Evolutionary conservation across 1,140 invertebrate genomes (phyloP).

Genomic region (Achatina immaculata): DNA sequence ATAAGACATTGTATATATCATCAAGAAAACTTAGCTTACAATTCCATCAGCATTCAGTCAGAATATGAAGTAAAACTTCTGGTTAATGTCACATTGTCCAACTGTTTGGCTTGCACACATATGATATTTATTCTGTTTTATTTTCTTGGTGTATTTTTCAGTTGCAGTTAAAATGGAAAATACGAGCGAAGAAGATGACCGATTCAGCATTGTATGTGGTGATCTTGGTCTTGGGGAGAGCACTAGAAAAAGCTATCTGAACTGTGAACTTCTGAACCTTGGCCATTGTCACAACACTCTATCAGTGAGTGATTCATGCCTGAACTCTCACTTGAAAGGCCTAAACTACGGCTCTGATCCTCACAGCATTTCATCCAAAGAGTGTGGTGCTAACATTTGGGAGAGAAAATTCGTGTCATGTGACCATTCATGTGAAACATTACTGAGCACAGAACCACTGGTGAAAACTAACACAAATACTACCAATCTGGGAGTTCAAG

Average conservation of each 20-base stretch:
- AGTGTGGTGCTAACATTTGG: neutral
- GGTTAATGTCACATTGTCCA: no score
- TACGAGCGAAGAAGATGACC: conserved; percentile 39
- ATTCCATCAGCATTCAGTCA: no score
- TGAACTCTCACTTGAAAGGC: neutral
- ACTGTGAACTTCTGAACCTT: conserved; percentile 7
- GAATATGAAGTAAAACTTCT: no score
- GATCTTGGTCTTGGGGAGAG: conserved; percentile 56
- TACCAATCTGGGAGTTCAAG: neutral
- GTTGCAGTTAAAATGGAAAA: conserved; percentile 12
- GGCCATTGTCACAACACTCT: neutral
- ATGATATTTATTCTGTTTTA: no score
- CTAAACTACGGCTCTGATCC: neutral
- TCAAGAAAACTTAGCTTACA: no score
- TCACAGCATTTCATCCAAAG: neutral
- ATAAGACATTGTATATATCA: no score
- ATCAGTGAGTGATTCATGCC: neutral
- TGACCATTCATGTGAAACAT: neutral
- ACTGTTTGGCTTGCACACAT: no score
- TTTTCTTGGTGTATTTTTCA: neutral
- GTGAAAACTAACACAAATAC: neutral
- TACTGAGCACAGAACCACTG: neutral
- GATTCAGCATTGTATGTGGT: conserved; percentile 49
- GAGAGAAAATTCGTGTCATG: neutral
- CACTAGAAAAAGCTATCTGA: conserved; percentile 29